phyloP scores from a whole-genome alignment of 2,888 invertebrate species.

The Stenotaenia linearis region DNA sequence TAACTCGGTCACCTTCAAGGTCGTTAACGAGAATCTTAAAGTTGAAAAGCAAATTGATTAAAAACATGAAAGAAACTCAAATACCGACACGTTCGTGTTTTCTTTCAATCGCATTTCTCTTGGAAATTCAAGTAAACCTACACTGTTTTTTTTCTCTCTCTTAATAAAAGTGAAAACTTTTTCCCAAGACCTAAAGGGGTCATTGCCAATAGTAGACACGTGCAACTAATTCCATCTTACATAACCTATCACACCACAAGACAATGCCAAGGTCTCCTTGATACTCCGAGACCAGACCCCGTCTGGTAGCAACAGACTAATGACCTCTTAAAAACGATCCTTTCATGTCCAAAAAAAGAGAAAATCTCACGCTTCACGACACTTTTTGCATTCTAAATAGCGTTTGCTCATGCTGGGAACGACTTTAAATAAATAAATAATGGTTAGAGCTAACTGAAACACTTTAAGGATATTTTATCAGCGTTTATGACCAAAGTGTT shows the following conservation, averaged over 20 bases:
- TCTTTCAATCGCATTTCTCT: not conserved
- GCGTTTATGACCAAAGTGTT: not conserved
- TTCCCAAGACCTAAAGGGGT: slow-evolving; percentile 17
- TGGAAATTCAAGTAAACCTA: not conserved
- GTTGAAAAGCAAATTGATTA: not conserved
- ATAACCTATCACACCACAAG: slow-evolving; percentile 16
- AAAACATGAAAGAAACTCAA: not conserved
- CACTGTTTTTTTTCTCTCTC: not conserved
- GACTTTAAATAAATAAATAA: not conserved
- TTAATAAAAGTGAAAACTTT: not conserved
- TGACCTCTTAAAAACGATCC: slow-evolving; percentile 11
- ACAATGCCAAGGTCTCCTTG: slow-evolving; percentile 12
- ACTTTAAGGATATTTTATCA: not conserved
- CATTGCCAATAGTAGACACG: slow-evolving; percentile 19
- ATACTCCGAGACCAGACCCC: slow-evolving; percentile 3
- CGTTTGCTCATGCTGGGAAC: not conserved
- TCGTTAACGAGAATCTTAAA: not conserved
- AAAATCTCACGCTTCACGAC: slow-evolving; percentile 8
- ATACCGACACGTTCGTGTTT: not conserved
- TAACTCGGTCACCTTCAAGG: not conserved
- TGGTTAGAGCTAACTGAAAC: not conserved
- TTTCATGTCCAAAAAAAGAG: not conserved
- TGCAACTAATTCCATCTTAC: slow-evolving; percentile 15
- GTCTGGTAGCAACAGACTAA: slow-evolving; percentile 14
- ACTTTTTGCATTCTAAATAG: slow-evolving; percentile 3